phyloP scores from a whole-genome alignment of 2,113 vertebrate species.

The Pseudolaguvia tuberculata region DNA sequence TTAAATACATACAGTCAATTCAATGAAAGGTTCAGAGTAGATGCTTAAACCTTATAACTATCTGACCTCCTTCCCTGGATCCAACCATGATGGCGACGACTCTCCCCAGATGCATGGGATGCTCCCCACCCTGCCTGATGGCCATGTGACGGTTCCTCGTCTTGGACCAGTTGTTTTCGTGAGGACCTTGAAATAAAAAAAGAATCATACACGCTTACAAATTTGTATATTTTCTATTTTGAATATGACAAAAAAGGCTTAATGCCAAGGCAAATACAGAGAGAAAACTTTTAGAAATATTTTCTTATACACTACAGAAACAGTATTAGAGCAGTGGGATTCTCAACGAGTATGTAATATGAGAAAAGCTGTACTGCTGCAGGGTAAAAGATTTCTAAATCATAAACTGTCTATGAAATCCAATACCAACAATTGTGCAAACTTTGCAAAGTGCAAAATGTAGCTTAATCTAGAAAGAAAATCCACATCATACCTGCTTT shows the following conservation, averaged over 20 bases:
- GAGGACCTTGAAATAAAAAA: slow-evolving; percentile 25
- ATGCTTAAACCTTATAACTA: slow-evolving; percentile 44
- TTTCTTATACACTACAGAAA: neutral
- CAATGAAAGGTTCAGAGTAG: neutral
- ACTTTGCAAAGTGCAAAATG: neutral
- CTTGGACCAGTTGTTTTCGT: slow-evolving; percentile 31
- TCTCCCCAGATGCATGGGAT: slow-evolving; percentile 7
- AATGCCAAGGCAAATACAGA: neutral
- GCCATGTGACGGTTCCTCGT: slow-evolving; percentile 33
- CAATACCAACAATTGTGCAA: neutral
- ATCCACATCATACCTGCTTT: slow-evolving; percentile 59
- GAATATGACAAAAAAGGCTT: neutral
- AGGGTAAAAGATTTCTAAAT: slow-evolving; percentile 2
- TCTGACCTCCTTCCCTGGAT: slow-evolving; percentile 41
- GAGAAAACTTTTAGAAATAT: neutral
- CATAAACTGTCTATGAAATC: neutral
- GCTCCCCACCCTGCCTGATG: slow-evolving; percentile 27
- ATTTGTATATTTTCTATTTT: too few species aligned
- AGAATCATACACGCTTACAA: neutral
- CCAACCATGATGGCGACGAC: slow-evolving; percentile 35
- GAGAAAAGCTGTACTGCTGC: neutral
- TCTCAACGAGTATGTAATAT: neutral
- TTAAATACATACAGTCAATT: slow-evolving; percentile 29
- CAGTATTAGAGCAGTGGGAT: neutral
- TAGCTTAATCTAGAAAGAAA: neutral